Evolutionary conservation across 2,113 vertebrate genomes (phyloP).

Genomic region (Conger conger): DNA sequence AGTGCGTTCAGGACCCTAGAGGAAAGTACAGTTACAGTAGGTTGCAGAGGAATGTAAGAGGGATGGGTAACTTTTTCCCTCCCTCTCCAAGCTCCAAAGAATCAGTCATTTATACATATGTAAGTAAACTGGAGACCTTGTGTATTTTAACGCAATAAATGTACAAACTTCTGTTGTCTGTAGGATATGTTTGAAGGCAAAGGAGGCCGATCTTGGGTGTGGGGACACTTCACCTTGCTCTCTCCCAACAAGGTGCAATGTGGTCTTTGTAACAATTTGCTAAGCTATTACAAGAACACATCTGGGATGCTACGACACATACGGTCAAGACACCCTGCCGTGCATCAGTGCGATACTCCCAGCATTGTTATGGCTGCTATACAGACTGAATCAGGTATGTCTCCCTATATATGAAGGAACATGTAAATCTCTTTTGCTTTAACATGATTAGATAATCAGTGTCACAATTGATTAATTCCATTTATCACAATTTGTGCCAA

Average conservation of each 20-base stretch:
- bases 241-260: conserved; percentile 27
- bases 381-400: neutral
- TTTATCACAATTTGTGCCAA: too few relatives aligned
- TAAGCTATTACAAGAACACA: conserved; percentile 24
- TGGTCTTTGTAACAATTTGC: conserved; percentile 10
- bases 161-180: neutral
- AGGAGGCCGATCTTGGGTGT: conserved; percentile 21
- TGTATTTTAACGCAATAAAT: too few relatives aligned
- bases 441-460: too few relatives aligned
- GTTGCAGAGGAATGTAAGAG: too few relatives aligned
- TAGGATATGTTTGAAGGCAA: conserved; percentile 17
- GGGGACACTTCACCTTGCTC: conserved; percentile 23
- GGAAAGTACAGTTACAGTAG: too few relatives aligned
- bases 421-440: too few relatives aligned
- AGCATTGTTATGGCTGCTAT: neutral
- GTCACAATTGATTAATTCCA: too few relatives aligned
- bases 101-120: too few relatives aligned
- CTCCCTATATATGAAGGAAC: neutral
- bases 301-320: conserved; percentile 22
- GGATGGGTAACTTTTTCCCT: too few relatives aligned
- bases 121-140: too few relatives aligned
- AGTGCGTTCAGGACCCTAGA: too few relatives aligned
- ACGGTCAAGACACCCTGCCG: conserved; percentile 15
- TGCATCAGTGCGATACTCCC: neutral
- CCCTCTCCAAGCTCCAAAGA: too few relatives aligned